Base-by-base conservation (phyloP, 2,113 vertebrate species). In the Perca flavescens region DNA sequence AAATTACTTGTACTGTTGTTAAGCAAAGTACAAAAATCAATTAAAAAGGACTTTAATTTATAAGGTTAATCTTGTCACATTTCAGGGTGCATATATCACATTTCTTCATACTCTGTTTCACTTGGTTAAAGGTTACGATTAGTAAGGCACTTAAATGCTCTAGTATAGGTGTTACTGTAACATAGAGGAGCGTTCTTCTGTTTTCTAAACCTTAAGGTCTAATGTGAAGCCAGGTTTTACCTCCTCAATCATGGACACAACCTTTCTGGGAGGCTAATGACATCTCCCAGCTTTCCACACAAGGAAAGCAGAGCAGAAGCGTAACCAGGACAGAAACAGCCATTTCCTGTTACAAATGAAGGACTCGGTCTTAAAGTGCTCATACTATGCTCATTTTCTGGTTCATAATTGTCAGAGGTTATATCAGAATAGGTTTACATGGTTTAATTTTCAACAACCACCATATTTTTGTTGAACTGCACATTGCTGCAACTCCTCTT, bases 61-160 rank as follows among this genome's bases (percentile, higher is more conserved):
- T 63, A 72, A 60, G 74, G 60, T 71, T 91, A 88, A 74, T 77
- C 16, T 68, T n/a, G 34, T 91, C 89, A 94, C 88, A 92, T 92
- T 92, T 84, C 50, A 84, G 85, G 91, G 87, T 82, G 69, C 50
- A 75, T 80, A 74, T 54, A 81, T 91, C 60, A 74, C 79, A 86
- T 80, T 85, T 79, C 61, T 57, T 80, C 53, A 57, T 21, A 52
- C 74, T 60, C 15, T 4, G 40, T 74, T 76, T 79, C 1, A 31
- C 57, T 21, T 6, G 64, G 65, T 88, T 85, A 82, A 65, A 88
- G 75, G 60, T 85, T 76, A 57, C 36, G 52, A 82, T 89, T 84
- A 90, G 72, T 76, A 92, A 92, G 87, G 85, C 82, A 84, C 71
- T 79, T 83, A 77, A 67, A 79, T 49, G 71, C 58, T 88, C 6